phyloP scores from a whole-genome alignment of 2,113 vertebrate species.

The Tragulus kanchil region DNA sequence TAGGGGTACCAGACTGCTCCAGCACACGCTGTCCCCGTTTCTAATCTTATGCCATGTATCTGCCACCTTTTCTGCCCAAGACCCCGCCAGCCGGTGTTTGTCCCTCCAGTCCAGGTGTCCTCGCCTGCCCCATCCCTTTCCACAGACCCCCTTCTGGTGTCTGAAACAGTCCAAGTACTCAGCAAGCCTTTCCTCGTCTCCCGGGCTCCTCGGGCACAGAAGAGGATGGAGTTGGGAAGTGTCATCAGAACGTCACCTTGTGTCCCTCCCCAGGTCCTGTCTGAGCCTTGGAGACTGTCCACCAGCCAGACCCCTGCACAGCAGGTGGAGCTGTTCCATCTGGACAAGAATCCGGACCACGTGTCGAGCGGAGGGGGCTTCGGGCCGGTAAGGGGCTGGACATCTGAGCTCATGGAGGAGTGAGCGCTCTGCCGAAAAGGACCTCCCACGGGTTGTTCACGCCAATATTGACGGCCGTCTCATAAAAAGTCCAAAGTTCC shows the following conservation, averaged over 20 bases:
- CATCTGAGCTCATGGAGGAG: accelerated
- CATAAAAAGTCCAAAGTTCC: accelerated
- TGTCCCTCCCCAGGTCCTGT: slow-evolving; percentile 90
- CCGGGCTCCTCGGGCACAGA: accelerated
- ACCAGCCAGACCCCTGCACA: slow-evolving; percentile 98
- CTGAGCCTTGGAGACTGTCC: slow-evolving; percentile 97
- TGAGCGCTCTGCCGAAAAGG: accelerated
- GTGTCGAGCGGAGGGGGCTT: slow-evolving; percentile 96
- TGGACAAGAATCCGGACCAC: slow-evolving; percentile 92
- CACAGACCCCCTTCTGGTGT: accelerated
- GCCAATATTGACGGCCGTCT: accelerated
- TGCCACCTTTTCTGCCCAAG: neutral
- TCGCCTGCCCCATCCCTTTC: neutral
- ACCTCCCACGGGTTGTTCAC: accelerated
- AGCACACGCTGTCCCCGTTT: accelerated
- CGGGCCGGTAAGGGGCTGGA: slow-evolving; percentile 92
- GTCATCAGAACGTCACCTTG: accelerated
- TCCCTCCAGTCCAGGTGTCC: accelerated
- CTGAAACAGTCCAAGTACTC: neutral
- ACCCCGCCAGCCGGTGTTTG: accelerated
- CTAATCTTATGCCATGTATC: accelerated
- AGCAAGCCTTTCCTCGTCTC: neutral
- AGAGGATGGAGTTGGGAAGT: accelerated
- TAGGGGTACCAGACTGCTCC: neutral
- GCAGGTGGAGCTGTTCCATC: slow-evolving; percentile 92